Evolutionary conservation across 2,888 invertebrate species (phyloP), one percentile per base, ranked within the genome.

Genomic region (Philaethria dido): DNA sequence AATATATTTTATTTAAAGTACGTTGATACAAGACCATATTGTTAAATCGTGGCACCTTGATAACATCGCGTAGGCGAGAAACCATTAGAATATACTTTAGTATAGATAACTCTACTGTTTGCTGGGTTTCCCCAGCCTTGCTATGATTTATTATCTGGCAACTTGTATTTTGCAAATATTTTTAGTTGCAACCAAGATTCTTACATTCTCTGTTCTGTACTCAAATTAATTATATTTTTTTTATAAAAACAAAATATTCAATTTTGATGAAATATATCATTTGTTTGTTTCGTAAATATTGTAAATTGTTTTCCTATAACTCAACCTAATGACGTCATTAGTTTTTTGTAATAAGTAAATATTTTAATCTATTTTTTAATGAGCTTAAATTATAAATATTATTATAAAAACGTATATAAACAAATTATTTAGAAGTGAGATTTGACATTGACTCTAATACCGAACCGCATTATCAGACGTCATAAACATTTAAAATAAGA

Each of bases 371-470:
- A 22, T 57, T 57, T 11, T 42, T n/a, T n/a, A 42, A 42, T n/a
- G 22, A 22, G 9, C 3, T 14, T 3, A 11, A 20, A 47, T 20
- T 42, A 3, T 0, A 57, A 57, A n/a, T 18, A 36, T 22, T 39
- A 39, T 39, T 14, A 14, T 14, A 18, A 22, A 36, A 39, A 42
- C n/a, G 1, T 5, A 39, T 5, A 29, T 16, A 29, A 11, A 8
- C 2, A 13, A 14, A 14, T 61, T 66, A 60, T 47, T 52, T 64
- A 25, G 44, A 57, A 63, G 33, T 22, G 39, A 45, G 22, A 67
- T 22, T 39, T 22, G 64, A 62, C 70, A 68, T 70, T 65, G 62
- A 68, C 22, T 60, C 29, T 18, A 52, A 61, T 61, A 45, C 14
- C 47, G 47, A 69, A 60, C 42, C 20, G 42, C 22, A 63, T 16